Conservation (phyloP, 30 jellyfish, hydroid and myxozoan species). For the Phacellophora camtschatica region DNA sequence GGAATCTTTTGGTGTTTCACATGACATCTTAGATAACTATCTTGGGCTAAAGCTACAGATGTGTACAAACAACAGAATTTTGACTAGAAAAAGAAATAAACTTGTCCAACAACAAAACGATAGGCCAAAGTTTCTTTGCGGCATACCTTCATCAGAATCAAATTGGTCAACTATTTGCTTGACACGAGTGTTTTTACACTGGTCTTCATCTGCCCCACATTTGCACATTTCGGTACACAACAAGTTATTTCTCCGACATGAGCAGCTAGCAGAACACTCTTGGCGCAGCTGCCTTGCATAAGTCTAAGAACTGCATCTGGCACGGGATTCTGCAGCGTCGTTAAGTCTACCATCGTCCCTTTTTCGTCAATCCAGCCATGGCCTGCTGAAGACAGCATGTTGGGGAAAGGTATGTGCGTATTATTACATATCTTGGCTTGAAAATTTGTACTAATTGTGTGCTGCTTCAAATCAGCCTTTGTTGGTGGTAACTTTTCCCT, state of each 20-base stretch:
- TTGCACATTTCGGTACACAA: conserved; percentile 23
- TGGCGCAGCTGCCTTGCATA: conserved; percentile 27
- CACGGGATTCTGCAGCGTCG: conserved; percentile 31
- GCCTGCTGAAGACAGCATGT: conserved; percentile 28
- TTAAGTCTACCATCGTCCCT: background rate
- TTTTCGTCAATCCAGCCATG: conserved; percentile 41
- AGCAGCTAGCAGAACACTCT: conserved; percentile 22
- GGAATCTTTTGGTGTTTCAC: too few species aligned
- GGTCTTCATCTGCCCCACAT: conserved; percentile 30
- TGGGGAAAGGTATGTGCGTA: background rate
- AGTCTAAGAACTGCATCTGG: conserved; percentile 35
- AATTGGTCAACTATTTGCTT: conserved; percentile 5
- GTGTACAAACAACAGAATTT: background rate
- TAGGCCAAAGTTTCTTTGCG: background rate
- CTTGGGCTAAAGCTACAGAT: too few species aligned
- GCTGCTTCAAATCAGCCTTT: conserved; percentile 14
- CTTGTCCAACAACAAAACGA: background rate
- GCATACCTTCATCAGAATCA: background rate
- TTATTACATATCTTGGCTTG: conserved; percentile 41
- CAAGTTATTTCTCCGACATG: conserved; percentile 22
- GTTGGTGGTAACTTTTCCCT: conserved; percentile 60
- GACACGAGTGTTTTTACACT: conserved; percentile 1
- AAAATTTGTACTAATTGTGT: conserved; percentile 20
- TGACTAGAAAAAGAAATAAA: background rate
- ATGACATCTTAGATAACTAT: too few species aligned